Evolutionary conservation across 2,797 vertebrate species (phyloP), one percentile per base, ranked within the genome.

Genomic region (Intellagama lesueurii): DNA sequence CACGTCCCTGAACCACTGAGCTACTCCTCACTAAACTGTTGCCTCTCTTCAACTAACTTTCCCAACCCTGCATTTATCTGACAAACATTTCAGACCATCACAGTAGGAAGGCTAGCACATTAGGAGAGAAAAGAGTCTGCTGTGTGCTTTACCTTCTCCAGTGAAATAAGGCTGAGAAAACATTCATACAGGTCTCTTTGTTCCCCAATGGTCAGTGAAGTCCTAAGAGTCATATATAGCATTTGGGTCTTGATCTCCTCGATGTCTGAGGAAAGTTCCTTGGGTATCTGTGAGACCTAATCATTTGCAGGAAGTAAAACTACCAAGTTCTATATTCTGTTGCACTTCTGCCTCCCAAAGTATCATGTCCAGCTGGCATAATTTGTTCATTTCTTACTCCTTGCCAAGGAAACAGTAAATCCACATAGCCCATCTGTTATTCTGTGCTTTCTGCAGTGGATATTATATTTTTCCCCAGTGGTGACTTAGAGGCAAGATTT

Each of bases 361-460:
- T 11, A 92, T 16, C 17, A 83, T 77, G 86, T 88, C 77, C 44
- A 88, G 9, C 0, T 87, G 30, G 2, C 44, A 40, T 49, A 81
- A 19, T 28, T 69, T 92, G 1, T 32, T 89, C 19, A 26, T 60
- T 56, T 6, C 9, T 11, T 85, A 1, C 2, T 88, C 70, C 40
- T 86, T 72, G 3, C 26, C 78, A 81, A 90, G 0, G 6, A 90
- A 92, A 89, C 22, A 83, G 7, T 24, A 88, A 91, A 73, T 83
- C 83, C 11, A 86, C 60, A 19, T 14, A 81, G 80, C 86, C 85
- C 70, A 86, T 81, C 52, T 52, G 3, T 1, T 92, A 6, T 85
- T n/a, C 30, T 49, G 81, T 1, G 1, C 16, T 90, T 91, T 90
- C 26, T 89, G 4, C 30, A 73, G 86, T 85, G 30, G 30, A 0